phyloP scores from a whole-genome alignment of 1,140 invertebrate genomes.

The Heliconius eleuchia region DNA sequence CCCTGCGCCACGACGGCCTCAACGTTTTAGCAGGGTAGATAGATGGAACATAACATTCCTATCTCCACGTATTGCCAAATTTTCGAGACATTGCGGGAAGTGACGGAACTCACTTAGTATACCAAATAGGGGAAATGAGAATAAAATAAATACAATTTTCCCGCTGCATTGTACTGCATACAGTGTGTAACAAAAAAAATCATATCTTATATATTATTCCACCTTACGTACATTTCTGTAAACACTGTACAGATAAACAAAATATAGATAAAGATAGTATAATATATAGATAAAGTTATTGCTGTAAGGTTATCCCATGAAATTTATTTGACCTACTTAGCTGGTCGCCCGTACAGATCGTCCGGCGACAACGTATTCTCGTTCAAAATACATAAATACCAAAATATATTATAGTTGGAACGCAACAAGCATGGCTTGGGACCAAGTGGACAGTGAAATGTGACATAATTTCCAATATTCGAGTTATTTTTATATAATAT shows the following conservation, averaged over 20 bases:
- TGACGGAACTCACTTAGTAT: too few species aligned
- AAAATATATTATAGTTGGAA: slow-evolving; percentile 17
- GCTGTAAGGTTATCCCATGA: slow-evolving; percentile 8
- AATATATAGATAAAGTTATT: background rate
- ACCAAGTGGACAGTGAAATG: background rate
- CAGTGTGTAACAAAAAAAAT: too few species aligned
- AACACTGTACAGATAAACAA: background rate
- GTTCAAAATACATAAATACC: slow-evolving; percentile 36
- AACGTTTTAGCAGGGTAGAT: too few species aligned
- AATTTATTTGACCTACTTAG: slow-evolving; percentile 44
- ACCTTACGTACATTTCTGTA: background rate
- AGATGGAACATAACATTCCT: too few species aligned
- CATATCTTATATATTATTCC: too few species aligned
- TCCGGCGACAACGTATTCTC: slow-evolving; percentile 29
- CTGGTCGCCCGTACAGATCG: slow-evolving; percentile 31
- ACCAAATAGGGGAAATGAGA: too few species aligned
- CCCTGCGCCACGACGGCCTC: too few species aligned
- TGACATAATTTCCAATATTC: background rate
- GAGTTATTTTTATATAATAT: background rate
- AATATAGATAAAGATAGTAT: background rate
- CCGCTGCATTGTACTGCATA: too few species aligned
- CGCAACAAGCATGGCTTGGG: slow-evolving; percentile 32
- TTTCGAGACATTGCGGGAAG: too few species aligned
- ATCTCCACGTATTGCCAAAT: too few species aligned
- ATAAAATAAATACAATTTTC: too few species aligned